phyloP scores from a whole-genome alignment of 2,113 vertebrate species.

The Callopanchax toddi region DNA sequence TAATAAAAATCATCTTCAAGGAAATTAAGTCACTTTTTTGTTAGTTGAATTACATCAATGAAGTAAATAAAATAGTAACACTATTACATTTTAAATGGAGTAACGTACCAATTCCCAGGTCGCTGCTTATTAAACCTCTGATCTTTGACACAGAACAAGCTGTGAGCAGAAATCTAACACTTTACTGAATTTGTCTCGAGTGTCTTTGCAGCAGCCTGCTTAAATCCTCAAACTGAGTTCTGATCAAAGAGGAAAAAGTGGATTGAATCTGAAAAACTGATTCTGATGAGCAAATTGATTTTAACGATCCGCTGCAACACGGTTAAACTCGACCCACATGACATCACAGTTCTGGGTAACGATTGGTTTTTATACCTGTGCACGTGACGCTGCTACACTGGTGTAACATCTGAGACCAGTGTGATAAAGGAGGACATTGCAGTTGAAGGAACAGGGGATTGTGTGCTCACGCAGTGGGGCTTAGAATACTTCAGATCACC shows the following conservation, averaged over 20 bases:
- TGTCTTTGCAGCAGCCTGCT: slow-evolving; percentile 22
- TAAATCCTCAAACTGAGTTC: background rate
- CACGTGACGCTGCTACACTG: background rate
- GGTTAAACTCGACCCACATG: slow-evolving; percentile 36
- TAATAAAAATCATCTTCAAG: too few relatives aligned
- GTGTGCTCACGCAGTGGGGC: slow-evolving; percentile 28
- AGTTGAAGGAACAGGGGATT: slow-evolving; percentile 18
- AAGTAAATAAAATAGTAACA: too few relatives aligned
- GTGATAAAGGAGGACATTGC: background rate
- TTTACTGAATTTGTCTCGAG: slow-evolving; percentile 47
- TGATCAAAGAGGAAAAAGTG: slow-evolving; percentile 41
- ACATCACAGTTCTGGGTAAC: slow-evolving; percentile 19
- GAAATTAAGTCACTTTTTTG: too few relatives aligned
- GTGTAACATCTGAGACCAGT: slow-evolving; percentile 21
- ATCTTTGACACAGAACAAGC: slow-evolving; percentile 32
- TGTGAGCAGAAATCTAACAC: slow-evolving; percentile 29
- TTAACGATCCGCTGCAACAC: slow-evolving; percentile 41
- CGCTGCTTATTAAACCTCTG: background rate
- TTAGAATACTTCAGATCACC: slow-evolving; percentile 53
- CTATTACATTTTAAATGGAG: too few relatives aligned
- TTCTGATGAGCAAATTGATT: slow-evolving; percentile 58
- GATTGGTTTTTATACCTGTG: slow-evolving; percentile 13
- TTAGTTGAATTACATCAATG: too few relatives aligned
- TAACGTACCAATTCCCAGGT: too few relatives aligned
- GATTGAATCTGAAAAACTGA: slow-evolving; percentile 46